A percentile compares a stretch with the other conserved stretches of the same genome.
Conservation (phyloP, 1,140 invertebrate genomes). For the Phymorhynchus buccinoides region DNA sequence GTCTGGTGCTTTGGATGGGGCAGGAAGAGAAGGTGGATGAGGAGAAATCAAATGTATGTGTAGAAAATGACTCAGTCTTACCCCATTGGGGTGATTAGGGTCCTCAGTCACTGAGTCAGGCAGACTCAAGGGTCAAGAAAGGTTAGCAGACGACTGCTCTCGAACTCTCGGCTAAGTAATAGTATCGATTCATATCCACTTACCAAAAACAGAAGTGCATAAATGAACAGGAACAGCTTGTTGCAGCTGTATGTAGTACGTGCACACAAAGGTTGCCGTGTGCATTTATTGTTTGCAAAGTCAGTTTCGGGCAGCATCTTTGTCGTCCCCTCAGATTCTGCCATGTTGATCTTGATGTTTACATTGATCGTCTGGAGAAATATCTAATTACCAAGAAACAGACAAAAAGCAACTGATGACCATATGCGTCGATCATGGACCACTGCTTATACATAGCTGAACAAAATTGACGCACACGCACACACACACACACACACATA, state of each 20-base stretch:
- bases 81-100: no score
- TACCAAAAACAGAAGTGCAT: constrained; percentile 57
- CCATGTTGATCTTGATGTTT: constrained; percentile 37
- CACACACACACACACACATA: background rate
- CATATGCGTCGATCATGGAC: background rate
- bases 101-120: no score
- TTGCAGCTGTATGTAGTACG: constrained; percentile 58
- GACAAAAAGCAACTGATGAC: background rate
- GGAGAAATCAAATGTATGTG: no score
- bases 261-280: constrained; percentile 55
- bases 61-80: no score
- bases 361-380: background rate
- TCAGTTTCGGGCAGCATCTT: constrained; percentile 51
- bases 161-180: no score
- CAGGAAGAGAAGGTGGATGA: no score
- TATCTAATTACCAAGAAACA: background rate
- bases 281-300: constrained; percentile 38
- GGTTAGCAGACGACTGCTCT: no score
- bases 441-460: no score
- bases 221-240: constrained; percentile 60
- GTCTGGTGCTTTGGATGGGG: no score
- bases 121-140: no score
- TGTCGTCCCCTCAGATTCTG: constrained; percentile 47
- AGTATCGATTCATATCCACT: constrained; percentile 28
- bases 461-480: no score